These are phyloP conservation scores for Cyprinodon diabolis DNA, from an alignment of 2,797 vertebrate species.

Conservation along the genomic window DNA sequence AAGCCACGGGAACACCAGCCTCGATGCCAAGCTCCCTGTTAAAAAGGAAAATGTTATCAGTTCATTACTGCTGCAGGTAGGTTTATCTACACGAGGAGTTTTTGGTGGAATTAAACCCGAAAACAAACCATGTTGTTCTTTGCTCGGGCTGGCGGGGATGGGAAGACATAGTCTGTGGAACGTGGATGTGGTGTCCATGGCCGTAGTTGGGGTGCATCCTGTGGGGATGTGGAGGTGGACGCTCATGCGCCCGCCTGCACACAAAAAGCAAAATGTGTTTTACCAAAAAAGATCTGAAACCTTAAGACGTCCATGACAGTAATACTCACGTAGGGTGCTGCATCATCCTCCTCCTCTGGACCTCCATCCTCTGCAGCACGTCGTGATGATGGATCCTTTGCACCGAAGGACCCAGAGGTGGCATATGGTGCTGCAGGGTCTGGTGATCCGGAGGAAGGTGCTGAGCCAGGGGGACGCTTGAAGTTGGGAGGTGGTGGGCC, in stretches of 20 bases:
- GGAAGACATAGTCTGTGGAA: slow-evolving; percentile 99
- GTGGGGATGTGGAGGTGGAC: slow-evolving; percentile 96
- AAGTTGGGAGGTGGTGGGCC: slow-evolving; percentile 87
- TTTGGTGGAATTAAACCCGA: neutral
- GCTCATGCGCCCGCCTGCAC: slow-evolving; percentile 93
- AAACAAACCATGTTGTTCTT: slow-evolving; percentile 93
- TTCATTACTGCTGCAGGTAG: slow-evolving; percentile 1
- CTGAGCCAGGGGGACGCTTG: slow-evolving; percentile 88
- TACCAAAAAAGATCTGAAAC: neutral
- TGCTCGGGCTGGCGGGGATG: slow-evolving; percentile 96
- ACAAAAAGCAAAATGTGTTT: slow-evolving; percentile 4
- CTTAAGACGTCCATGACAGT: neutral
- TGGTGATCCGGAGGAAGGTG: slow-evolving; percentile 92
- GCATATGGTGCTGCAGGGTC: slow-evolving; percentile 91
- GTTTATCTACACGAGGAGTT: neutral
- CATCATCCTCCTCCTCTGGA: slow-evolving; percentile 95
- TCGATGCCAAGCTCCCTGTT: slow-evolving; percentile 97
- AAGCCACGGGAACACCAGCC: slow-evolving; percentile 92
- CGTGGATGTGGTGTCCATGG: slow-evolving; percentile 98
- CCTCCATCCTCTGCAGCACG: slow-evolving; percentile 97
- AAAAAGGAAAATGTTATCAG: slow-evolving; percentile 15
- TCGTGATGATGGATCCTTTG: slow-evolving; percentile 94
- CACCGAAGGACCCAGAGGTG: slow-evolving; percentile 88
- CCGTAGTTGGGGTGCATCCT: slow-evolving; percentile 99
- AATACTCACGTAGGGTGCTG: slow-evolving; percentile 94